Evolutionary conservation across 2,113 vertebrate species (phyloP).

Genomic region (Elephantulus edwardii): DNA sequence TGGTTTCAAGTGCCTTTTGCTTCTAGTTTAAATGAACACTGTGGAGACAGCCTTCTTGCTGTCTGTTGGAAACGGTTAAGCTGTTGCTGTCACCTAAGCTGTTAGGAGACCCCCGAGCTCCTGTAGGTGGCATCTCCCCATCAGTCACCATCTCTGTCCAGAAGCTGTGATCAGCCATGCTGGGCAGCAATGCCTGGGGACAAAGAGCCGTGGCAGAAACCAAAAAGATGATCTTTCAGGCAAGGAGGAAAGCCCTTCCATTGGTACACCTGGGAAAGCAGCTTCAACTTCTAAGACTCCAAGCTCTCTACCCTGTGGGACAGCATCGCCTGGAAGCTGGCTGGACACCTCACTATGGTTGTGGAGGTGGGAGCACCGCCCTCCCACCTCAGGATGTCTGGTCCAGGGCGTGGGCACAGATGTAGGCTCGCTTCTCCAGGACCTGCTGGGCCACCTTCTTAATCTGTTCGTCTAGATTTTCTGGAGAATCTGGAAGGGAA

Average conservation of each 20-base stretch:
- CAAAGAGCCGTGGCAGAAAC: background rate
- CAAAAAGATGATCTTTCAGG: background rate
- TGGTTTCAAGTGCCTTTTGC: background rate
- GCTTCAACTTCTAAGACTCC: background rate
- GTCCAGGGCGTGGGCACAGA: conserved; percentile 94
- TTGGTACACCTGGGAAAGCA: background rate
- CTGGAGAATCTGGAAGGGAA: conserved; percentile 85
- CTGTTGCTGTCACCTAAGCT: background rate
- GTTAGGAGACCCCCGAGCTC: too few relatives aligned
- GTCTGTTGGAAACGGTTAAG: background rate
- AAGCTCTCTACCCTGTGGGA: background rate
- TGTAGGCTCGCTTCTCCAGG: conserved; percentile 90
- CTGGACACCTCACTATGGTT: background rate
- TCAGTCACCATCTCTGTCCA: background rate
- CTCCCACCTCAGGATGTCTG: conserved; percentile 86
- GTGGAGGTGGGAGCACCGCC: background rate
- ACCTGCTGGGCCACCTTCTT: conserved; percentile 93
- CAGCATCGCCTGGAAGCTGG: background rate
- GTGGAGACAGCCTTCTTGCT: background rate
- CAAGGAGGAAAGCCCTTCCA: background rate
- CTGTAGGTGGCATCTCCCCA: background rate
- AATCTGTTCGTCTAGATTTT: conserved; percentile 92
- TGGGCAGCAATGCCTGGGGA: background rate
- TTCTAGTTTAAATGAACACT: too few relatives aligned
- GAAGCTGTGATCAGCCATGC: too few relatives aligned